Percentiles rank a stretch among this genome's conserved stretches.
Conservation (phyloP, 2,797 vertebrate genomes). For the Calcarius lapponicus region DNA sequence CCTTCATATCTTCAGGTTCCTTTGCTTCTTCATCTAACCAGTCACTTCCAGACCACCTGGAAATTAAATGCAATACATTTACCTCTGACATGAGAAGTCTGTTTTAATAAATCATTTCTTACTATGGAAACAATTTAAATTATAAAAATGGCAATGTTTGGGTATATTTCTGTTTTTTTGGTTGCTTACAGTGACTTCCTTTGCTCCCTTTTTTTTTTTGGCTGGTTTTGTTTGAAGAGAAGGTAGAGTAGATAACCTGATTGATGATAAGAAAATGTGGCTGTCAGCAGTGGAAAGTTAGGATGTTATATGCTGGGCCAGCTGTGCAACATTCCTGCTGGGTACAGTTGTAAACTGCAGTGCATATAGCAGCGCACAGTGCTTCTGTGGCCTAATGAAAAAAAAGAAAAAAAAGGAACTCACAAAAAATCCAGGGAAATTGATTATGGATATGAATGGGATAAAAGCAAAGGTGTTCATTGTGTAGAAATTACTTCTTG, state of each 20-base stretch:
- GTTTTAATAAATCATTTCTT: background rate
- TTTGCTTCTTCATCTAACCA: background rate
- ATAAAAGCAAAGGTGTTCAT: background rate
- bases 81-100: background rate
- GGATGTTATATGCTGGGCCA: background rate
- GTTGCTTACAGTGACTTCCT: background rate
- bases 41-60: background rate
- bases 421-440: background rate
- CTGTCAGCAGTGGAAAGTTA: background rate
- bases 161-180: background rate
- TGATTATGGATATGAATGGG: background rate
- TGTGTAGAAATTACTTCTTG: background rate
- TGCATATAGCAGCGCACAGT: background rate
- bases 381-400: background rate
- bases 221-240: background rate
- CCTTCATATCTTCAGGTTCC: background rate
- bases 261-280: background rate
- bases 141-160: background rate
- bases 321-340: background rate
- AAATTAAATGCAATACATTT: background rate
- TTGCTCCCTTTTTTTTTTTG: background rate
- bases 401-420: background rate
- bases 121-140: background rate
- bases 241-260: background rate
- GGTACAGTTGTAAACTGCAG: background rate